A percentile compares a stretch with the other conserved stretches of the same genome.
These are phyloP conservation scores for Zaprionus vittiger DNA, from an alignment of 1,140 invertebrate genomes.

Conservation along the genomic window DNA sequence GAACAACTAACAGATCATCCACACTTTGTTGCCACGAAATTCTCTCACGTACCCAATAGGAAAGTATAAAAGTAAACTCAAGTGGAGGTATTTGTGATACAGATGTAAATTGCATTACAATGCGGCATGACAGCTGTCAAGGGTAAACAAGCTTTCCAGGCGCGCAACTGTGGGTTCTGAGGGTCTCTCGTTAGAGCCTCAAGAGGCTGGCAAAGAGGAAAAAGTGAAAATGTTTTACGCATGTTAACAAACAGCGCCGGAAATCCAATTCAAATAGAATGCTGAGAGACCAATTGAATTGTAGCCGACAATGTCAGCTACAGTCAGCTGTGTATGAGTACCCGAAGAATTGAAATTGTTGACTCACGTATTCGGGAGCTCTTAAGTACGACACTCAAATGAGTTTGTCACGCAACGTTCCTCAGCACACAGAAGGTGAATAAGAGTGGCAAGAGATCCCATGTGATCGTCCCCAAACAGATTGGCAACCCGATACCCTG, in stretches of 20 bases:
- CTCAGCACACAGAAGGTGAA: slow-evolving; percentile 3
- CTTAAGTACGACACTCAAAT: neutral
- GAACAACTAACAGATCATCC: neutral
- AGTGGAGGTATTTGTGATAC: slow-evolving; percentile 37
- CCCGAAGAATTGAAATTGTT: slow-evolving; percentile 34
- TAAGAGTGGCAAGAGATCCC: slow-evolving; percentile 1
- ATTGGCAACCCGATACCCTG: slow-evolving; percentile 20
- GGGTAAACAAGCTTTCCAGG: slow-evolving; percentile 43
- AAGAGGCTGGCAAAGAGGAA: slow-evolving; percentile 50
- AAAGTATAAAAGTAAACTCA: slow-evolving; percentile 21
- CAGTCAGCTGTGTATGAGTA: slow-evolving; percentile 17
- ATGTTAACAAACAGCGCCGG: slow-evolving; percentile 58
- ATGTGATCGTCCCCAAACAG: slow-evolving; percentile 26
- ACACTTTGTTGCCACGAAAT: slow-evolving; percentile 16
- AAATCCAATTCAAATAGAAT: slow-evolving; percentile 68
- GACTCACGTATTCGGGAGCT: slow-evolving; percentile 25
- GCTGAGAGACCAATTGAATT: slow-evolving; percentile 63
- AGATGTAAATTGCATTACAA: slow-evolving; percentile 73
- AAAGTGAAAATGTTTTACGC: slow-evolving; percentile 72
- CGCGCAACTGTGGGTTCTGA: slow-evolving; percentile 50
- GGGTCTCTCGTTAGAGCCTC: slow-evolving; percentile 36
- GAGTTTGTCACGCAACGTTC: slow-evolving; percentile 18
- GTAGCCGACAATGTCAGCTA: slow-evolving; percentile 41
- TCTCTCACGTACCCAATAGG: slow-evolving; percentile 62
- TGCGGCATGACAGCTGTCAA: slow-evolving; percentile 69